These are phyloP conservation scores for Anguilla marmorata DNA, from an alignment of 2,797 vertebrate genomes.

Conservation along the genomic window DNA sequence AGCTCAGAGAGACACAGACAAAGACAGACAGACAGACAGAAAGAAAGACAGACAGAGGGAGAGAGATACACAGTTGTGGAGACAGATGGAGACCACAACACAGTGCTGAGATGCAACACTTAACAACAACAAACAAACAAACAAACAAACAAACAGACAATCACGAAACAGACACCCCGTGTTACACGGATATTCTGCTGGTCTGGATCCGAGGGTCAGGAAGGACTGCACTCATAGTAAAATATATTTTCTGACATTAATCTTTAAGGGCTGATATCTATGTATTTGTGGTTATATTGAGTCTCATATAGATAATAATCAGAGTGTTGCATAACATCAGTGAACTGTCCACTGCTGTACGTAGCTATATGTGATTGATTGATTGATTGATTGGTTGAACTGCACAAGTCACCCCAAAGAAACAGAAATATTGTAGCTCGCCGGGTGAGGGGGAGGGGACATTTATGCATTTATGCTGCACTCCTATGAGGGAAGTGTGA, in stretches of 20 bases:
- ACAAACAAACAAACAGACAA: slow-evolving; percentile 21
- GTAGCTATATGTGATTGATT: background rate
- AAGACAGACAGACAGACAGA: slow-evolving; percentile 68
- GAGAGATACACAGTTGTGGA: slow-evolving; percentile 53
- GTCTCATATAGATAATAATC: background rate
- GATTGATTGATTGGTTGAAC: background rate
- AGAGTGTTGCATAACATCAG: background rate
- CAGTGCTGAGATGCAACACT: slow-evolving; percentile 57
- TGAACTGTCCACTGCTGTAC: background rate
- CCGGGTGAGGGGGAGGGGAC: too few relatives aligned
- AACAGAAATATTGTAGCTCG: background rate
- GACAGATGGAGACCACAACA: slow-evolving; percentile 54
- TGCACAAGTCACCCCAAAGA: background rate
- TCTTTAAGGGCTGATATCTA: background rate
- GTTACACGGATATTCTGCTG: slow-evolving; percentile 29
- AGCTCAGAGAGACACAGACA: slow-evolving; percentile 72
- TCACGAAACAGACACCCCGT: slow-evolving; percentile 40
- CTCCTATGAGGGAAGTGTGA: background rate
- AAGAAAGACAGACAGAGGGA: slow-evolving; percentile 70
- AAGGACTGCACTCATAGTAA: background rate
- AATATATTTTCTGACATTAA: background rate
- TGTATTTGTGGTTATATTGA: background rate
- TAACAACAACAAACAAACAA: slow-evolving; percentile 28
- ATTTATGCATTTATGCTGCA: background rate
- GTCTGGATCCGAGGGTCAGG: background rate